Percentiles rank a stretch among this genome's conserved stretches.
phyloP scores from a whole-genome alignment of 2,113 vertebrate genomes.

The Tyrannus savana region DNA sequence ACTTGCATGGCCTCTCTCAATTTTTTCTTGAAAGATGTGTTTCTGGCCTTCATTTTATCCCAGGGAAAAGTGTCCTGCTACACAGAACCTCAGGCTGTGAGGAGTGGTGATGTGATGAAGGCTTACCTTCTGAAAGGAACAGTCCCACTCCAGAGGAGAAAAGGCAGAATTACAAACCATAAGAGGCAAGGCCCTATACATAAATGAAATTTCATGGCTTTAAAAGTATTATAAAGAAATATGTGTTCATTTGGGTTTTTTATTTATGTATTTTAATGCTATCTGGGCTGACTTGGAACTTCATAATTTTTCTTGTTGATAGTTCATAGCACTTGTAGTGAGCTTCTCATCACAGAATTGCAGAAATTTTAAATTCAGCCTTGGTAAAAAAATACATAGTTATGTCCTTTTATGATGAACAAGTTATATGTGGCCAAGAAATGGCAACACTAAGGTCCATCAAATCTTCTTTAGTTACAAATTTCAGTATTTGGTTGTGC shows the following conservation, averaged over 20 bases:
- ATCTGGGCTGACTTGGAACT: not conserved
- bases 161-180: not conserved
- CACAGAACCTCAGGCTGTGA: not conserved
- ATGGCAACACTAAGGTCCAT: not conserved
- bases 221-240: not conserved
- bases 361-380: not conserved
- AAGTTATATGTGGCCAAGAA: not conserved
- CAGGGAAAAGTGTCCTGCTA: not conserved
- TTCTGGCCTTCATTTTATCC: not conserved
- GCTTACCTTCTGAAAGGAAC: not conserved
- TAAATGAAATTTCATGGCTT: not conserved
- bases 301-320: not conserved
- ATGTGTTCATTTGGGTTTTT: not conserved
- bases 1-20: not conserved
- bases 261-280: not conserved
- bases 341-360: not conserved
- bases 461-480: not conserved
- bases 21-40: not conserved
- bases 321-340: not conserved
- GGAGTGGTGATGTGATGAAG: not conserved
- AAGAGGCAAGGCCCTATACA: accelerated
- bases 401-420: not conserved
- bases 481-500: not conserved
- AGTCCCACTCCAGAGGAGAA: not conserved
- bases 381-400: not conserved